These are phyloP conservation scores for Lissocephala sabroskyi DNA, from an alignment of 2,888 invertebrate species.

Conservation along the genomic window DNA sequence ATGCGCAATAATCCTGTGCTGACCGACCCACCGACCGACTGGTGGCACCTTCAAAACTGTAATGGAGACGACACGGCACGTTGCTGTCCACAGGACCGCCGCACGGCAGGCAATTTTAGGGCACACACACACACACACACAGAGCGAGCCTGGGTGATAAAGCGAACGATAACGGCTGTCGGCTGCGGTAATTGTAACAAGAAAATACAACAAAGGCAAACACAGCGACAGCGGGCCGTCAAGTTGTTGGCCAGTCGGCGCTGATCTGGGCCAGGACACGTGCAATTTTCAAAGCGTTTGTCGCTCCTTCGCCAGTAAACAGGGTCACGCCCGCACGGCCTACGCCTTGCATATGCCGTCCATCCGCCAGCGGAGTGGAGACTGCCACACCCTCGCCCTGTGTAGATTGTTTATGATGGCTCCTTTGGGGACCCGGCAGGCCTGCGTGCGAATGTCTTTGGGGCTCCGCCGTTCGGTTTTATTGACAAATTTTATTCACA, in stretches of 20 bases:
- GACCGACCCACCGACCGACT: conserved; percentile 19
- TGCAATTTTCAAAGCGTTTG: conserved; percentile 7
- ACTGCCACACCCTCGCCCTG: not conserved
- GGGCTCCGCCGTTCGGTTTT: conserved; percentile 14
- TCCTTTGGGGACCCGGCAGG: conserved; percentile 7
- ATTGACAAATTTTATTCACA: conserved; percentile 25
- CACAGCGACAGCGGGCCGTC: not conserved
- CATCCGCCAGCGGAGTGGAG: not conserved
- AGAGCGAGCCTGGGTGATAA: not conserved
- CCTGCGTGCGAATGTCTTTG: conserved; percentile 7
- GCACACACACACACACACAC: conserved; percentile 19
- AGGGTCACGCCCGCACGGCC: conserved; percentile 29
- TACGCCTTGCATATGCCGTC: conserved; percentile 9
- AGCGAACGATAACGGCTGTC: conserved; percentile 4
- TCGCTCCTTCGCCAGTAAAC: conserved; percentile 5
- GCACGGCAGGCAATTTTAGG: conserved; percentile 35
- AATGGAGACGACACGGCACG: conserved; percentile 18
- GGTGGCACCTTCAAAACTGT: conserved; percentile 5
- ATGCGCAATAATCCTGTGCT: conserved; percentile 35
- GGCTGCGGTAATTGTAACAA: conserved; percentile 46
- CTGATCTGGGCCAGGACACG: conserved; percentile 9
- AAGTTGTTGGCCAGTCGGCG: too few relatives aligned
- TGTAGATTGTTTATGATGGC: conserved; percentile 35
- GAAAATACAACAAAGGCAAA: conserved; percentile 39
- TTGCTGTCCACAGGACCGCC: conserved; percentile 14